Base-by-base conservation (phyloP, 35 echinoderm and acorn worm genomes). In the Diadema setosum region DNA sequence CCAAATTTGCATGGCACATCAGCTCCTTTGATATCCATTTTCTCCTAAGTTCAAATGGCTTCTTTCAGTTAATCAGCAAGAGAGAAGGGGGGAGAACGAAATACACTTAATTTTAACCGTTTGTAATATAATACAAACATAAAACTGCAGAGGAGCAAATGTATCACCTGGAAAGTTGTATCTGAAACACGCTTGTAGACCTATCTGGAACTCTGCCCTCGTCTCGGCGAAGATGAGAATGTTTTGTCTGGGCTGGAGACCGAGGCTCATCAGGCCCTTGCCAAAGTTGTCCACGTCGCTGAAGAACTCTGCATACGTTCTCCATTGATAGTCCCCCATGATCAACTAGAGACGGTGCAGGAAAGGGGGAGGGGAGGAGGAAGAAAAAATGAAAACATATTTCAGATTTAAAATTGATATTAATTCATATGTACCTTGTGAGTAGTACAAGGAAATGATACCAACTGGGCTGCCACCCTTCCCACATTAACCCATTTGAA, bases 191-290 rank as follows among this genome's bases (percentile, higher is more conserved):
- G 93, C 93, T 82, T 95, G 84, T 4, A 95, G 81, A 42, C 75
- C 63, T 46, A 95, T 87, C 40, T 87, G 74, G 37, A 95, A 95
- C 49, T 95, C 93, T 37, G 88, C 93, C 76, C 93, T 87, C 3
- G 93, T 95, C 56, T 95, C 93, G 33, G 88, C 83, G 74, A 95
- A 95, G 12, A 95, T 95, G 15, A 95, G 83, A 18, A 95, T 56
- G 70, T 91, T 95, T 40, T 91, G 67, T 75, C 58, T 91, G 20
- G 89, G 88, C 46, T 91, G 55, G 18, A 95, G 42, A 44, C 88
- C 93, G 16, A 95, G 46, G 65, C 67, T 75, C 20, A 33, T 39
- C 33, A 95, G 80, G 48, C 93, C 93, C 29, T 86, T 81, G 9
- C 93, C 93, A 81, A 95, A 87, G 45, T 86, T 87, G 6, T 91